Evolutionary conservation across 2,797 vertebrate species (phyloP).

Genomic region (Poeciliopsis gracilis): DNA sequence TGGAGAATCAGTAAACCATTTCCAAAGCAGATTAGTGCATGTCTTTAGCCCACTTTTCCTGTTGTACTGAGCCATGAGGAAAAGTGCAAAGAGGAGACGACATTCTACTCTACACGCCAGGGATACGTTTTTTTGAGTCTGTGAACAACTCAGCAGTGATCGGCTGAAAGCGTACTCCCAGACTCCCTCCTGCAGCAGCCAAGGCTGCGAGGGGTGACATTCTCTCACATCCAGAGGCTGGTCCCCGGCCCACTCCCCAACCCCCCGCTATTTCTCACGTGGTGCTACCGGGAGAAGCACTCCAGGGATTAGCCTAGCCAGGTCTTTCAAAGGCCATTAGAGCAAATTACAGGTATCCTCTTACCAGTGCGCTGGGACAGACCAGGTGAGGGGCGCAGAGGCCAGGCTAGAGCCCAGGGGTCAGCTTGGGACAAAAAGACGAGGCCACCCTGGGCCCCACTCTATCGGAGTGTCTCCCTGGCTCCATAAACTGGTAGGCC

Average conservation of each 20-base stretch:
- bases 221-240: slow-evolving; percentile 77
- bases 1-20: slow-evolving; percentile 19
- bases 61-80: slow-evolving; percentile 44
- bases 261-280: slow-evolving; percentile 76
- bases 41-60: slow-evolving; percentile 17
- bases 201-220: slow-evolving; percentile 75
- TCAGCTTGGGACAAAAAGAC: slow-evolving; percentile 84
- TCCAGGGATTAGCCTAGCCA: slow-evolving; percentile 85
- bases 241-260: slow-evolving; percentile 60
- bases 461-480: slow-evolving; percentile 76
- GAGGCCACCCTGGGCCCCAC: slow-evolving; percentile 77
- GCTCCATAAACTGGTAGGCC: slow-evolving; percentile 73
- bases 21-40: slow-evolving; percentile 22
- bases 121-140: slow-evolving; percentile 54
- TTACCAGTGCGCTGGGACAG: slow-evolving; percentile 82
- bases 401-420: slow-evolving; percentile 83
- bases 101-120: slow-evolving; percentile 49
- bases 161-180: slow-evolving; percentile 79
- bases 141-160: slow-evolving; percentile 70
- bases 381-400: slow-evolving; percentile 84
- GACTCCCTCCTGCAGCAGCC: slow-evolving; percentile 62
- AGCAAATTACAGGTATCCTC: slow-evolving; percentile 87
- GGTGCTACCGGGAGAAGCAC: slow-evolving; percentile 78
- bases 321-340: slow-evolving; percentile 88
- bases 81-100: slow-evolving; percentile 61